These are phyloP conservation scores for Cetonia aurata DNA, from an alignment of 2,888 invertebrate species.

Conservation along the genomic window DNA sequence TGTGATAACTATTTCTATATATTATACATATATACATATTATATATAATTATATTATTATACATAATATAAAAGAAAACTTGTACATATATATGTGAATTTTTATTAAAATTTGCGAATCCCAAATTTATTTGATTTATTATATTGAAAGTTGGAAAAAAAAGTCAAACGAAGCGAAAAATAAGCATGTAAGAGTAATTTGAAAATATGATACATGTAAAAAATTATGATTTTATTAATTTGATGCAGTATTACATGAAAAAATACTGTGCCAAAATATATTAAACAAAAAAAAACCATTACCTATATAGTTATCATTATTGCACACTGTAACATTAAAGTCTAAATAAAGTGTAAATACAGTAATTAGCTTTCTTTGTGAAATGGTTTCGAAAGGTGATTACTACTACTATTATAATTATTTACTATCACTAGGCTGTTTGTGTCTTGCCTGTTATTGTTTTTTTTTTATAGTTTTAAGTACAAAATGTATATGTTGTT, in stretches of 20 bases:
- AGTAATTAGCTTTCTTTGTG: conserved; percentile 55
- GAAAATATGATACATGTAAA: conserved; percentile 25
- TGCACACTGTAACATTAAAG: conserved; percentile 44
- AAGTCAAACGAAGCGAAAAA: conserved; percentile 47
- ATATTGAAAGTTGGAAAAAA: neutral
- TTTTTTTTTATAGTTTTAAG: conserved; percentile 65
- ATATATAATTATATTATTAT: conserved; percentile 44
- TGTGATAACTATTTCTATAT: conserved; percentile 62
- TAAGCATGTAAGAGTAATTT: conserved; percentile 55
- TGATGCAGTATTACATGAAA: conserved; percentile 57
- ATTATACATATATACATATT: conserved; percentile 40
- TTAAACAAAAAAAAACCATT: conserved; percentile 40
- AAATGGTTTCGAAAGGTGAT: conserved; percentile 59
- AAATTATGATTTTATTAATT: conserved; percentile 31
- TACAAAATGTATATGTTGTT: conserved; percentile 67
- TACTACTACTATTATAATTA: conserved; percentile 45
- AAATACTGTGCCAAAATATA: conserved; percentile 63
- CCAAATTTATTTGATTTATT: conserved; percentile 36
- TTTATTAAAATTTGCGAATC: conserved; percentile 40
- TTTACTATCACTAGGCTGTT: conserved; percentile 63
- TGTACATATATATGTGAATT: conserved; percentile 48
- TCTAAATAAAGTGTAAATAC: conserved; percentile 56
- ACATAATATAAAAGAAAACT: conserved; percentile 44
- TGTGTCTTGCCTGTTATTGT: conserved; percentile 68
- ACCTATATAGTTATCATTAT: conserved; percentile 44